phyloP scores from a whole-genome alignment of 2,797 vertebrate species.

The Gallinago solitaria region DNA sequence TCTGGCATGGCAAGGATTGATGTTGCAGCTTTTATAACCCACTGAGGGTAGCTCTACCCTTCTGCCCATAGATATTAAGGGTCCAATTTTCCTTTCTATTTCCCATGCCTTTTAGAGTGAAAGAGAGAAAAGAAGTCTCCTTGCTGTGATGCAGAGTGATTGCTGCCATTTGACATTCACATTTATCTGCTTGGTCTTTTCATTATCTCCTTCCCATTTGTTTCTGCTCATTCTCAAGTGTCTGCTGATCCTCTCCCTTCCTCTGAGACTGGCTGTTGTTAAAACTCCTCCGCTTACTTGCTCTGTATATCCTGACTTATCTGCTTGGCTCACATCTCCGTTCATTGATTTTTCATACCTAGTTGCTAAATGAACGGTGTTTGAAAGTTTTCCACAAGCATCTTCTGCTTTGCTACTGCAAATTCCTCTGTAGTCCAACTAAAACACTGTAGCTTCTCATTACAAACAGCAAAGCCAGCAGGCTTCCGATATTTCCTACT shows the following conservation, averaged over 20 bases:
- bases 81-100: conserved; percentile 54
- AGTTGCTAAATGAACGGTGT: conserved; percentile 45
- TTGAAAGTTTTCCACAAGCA: conserved; percentile 29
- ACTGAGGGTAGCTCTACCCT: background rate
- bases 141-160: conserved; percentile 65
- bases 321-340: conserved; percentile 20
- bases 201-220: conserved; percentile 60
- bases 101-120: background rate
- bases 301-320: conserved; percentile 51
- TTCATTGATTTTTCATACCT: conserved; percentile 61
- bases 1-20: background rate
- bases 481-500: conserved; percentile 8
- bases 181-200: conserved; percentile 50
- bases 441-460: conserved; percentile 30
- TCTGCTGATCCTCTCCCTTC: conserved; percentile 40
- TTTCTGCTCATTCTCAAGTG: conserved; percentile 40
- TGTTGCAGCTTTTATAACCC: background rate
- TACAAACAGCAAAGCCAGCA: conserved; percentile 26
- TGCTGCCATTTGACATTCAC: conserved; percentile 58
- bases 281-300: conserved; percentile 56
- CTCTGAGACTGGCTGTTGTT: conserved; percentile 51
- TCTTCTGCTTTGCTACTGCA: conserved; percentile 16
- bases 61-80: background rate
- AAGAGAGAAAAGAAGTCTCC: conserved; percentile 45
- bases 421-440: conserved; percentile 4